Evolutionary conservation across 2,888 invertebrate species (phyloP), one percentile per base, ranked within the genome.

Genomic region (Rhagophthalmus giganteus): DNA sequence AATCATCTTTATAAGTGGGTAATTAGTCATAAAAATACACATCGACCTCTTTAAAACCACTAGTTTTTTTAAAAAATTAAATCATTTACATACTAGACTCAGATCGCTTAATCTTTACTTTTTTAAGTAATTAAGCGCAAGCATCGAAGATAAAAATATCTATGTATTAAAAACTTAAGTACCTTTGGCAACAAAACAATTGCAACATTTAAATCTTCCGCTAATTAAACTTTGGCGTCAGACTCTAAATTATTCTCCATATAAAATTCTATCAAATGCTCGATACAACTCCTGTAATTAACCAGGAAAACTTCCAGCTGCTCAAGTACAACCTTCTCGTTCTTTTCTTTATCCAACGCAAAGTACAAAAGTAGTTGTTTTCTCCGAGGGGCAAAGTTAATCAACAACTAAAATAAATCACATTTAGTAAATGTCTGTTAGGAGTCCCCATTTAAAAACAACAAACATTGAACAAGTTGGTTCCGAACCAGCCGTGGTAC

Each of bases 221-320:
- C n/a, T n/a, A n/a, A n/a, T n/a, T n/a, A n/a, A n/a, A n/a, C n/a
- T 30, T 30, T 30, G 30, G 10, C 7, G 2, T 30, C 30, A 7
- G 9, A 27, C 12, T 37, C 37, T 20, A 37, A 24, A 11, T 24
- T 24, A 8, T 37, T 24, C 6, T 11, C 25, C 6, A 25, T 20
- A 10, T 37, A 37, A 25, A 37, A 25, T 24, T 37, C 11, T 4
- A 11, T 5, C 25, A 37, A 37, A 37, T 37, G 20, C 9, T 25
- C 12, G 1, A 26, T n/a, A 25, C 37, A 37, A 9, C 6, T 7
- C n/a, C 25, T 24, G 12, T 25, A 37, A 13, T 25, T 25, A 37
- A 37, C n/a, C 12, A 24, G 24, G 26, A 37, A 37, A n/a, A 20
- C 7, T 20, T 37, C 16, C 37, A 37, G 24, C 9, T 37, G 13